Conservation (phyloP, 2,888 invertebrate genomes). For the Platycheirus rosarum region DNA sequence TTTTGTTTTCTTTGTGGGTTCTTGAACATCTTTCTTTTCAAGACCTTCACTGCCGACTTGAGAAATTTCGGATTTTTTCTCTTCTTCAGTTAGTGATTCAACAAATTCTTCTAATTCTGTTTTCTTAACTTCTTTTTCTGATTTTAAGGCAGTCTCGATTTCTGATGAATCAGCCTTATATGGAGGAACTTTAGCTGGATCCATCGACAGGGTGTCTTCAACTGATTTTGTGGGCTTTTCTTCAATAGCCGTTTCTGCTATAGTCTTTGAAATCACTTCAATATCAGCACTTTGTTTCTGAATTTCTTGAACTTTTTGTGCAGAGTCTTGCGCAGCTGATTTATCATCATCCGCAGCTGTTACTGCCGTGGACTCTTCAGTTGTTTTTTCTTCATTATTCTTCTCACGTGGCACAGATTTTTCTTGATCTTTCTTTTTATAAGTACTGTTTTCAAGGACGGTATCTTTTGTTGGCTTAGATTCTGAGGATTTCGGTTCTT, state of each 20-base stretch:
- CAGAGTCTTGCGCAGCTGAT: too few relatives aligned
- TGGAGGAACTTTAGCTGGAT: conserved; percentile 3
- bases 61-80: conserved; percentile 36
- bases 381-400: too few relatives aligned
- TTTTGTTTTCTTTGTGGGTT: neutral
- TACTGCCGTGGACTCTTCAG: too few relatives aligned
- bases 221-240: conserved; percentile 33
- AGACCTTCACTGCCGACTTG: conserved; percentile 28
- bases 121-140: conserved; percentile 14
- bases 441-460: too few relatives aligned
- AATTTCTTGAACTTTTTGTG: too few relatives aligned
- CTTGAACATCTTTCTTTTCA: conserved; percentile 44
- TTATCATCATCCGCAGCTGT: too few relatives aligned
- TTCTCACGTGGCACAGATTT: too few relatives aligned
- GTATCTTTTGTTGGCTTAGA: too few relatives aligned
- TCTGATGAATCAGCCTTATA: neutral
- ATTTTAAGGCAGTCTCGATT: neutral
- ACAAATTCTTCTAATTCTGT: conserved; percentile 1
- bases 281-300: too few relatives aligned
- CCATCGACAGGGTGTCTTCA: neutral
- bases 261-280: too few relatives aligned
- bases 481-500: too few relatives aligned
- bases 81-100: conserved; percentile 22
- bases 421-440: too few relatives aligned
- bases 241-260: neutral